Base-by-base conservation (phyloP, 2,113 vertebrate species). In the Tor tambroides region DNA sequence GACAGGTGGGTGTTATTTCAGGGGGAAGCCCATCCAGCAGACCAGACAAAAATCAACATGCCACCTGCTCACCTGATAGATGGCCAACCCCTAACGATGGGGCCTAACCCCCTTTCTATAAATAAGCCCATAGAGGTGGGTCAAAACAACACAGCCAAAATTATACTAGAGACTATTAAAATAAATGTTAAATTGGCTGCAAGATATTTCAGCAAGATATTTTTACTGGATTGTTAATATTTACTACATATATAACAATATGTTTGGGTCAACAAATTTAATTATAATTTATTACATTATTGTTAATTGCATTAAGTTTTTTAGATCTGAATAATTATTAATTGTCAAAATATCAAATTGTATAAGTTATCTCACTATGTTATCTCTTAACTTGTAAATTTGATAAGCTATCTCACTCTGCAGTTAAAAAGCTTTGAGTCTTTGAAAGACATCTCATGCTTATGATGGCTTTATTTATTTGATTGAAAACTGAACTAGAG, bases 21-120 rank as follows among this genome's bases (percentile, higher is more conserved):
- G 89, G 85, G 89, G 90, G 90, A 88, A 90, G 88, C 86, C 80
- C 88, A 84, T 92, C 88, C 79, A 92, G 86, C 80, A 76, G 89
- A 88, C 83, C 67, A 90, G 92, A 94, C 90, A 91, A 71, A 91
- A 86, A 94, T 94, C 90, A 93, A 91, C 91, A 78, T 83, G 87
- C 87, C 80, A 89, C 43, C 77, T 87, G 86, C 63, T 56, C 61
- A 72, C 63, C 61, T 65, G 86, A 90, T 89, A 89, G 84, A 88
- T 86, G 78, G 80, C 88, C 79, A 87, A 86, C 5, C 61, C 75
- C 87, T 85, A 65, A 80, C 89, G 21, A 74, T 26, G 72, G 65
- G 84, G 83, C 17, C 86, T 87, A 90, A 91, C 83, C 28, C 79
- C 72, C 87, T 90, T 90, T 87, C 86, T 90, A 93, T 91, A 69